A percentile compares a stretch with the other conserved stretches of the same genome.
phyloP scores from a whole-genome alignment of 2,797 vertebrate genomes.

The Potorous gilbertii region DNA sequence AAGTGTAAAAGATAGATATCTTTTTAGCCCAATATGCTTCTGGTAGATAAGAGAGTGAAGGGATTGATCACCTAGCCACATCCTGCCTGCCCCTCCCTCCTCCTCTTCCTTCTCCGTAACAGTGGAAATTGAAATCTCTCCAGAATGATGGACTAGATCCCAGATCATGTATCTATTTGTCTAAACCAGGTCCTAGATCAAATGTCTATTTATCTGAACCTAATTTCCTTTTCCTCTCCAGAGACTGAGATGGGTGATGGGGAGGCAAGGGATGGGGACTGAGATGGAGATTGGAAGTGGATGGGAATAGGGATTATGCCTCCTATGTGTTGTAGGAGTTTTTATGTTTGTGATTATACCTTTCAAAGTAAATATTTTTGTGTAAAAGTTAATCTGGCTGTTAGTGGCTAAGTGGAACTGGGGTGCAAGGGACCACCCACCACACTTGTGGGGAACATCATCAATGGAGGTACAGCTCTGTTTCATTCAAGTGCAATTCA shows the following conservation, averaged over 20 bases:
- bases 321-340: neutral
- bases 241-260: neutral
- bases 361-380: neutral
- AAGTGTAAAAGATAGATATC: neutral
- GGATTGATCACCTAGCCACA: neutral
- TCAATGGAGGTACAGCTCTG: too few species aligned
- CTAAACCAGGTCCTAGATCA: neutral
- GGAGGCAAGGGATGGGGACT: too few species aligned
- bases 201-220: neutral
- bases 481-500: too few species aligned
- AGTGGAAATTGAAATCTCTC: neutral
- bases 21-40: neutral
- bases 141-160: neutral
- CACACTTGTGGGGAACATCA: neutral
- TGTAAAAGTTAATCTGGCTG: neutral
- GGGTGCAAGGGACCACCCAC: neutral
- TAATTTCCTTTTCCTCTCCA: neutral
- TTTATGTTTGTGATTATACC: neutral
- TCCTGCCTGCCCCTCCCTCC: neutral
- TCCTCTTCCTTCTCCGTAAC: neutral
- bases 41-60: neutral
- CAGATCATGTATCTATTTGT: neutral
- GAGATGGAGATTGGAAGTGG: too few species aligned
- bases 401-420: neutral
- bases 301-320: neutral